Base-by-base conservation (phyloP, 2,888 invertebrate genomes). In the Diaprepes abbreviatus region DNA sequence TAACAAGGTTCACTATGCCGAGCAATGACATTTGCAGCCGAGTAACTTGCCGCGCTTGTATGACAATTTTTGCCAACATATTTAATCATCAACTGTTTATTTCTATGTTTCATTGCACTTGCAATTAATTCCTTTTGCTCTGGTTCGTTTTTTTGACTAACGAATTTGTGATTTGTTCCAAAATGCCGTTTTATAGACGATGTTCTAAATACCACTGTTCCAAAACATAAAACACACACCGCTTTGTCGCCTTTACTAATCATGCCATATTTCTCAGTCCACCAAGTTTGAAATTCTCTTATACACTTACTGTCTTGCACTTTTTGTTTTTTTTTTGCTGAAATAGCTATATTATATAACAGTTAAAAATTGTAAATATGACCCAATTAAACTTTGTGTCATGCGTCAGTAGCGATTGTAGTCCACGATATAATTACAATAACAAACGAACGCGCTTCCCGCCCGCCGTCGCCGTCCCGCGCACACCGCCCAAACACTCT, bases 211-310 rank as follows among this genome's bases (percentile, higher is more conserved):
- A 73, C 73, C 60, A 73, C 74, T 71, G 72, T 69, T 65, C 66
- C 65, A 67, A 74, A 73, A 75, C 75, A 77, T 75, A 76, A 77
- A 78, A 78, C 75, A 73, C 75, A 76, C 73, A 78, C 74, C 58
- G 75, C 75, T 74, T 78, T 77, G 72, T 77, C 76, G 75, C 74
- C 76, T n/a, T n/a, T n/a, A n/a, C n/a, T n/a, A n/a, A n/a, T n/a
- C n/a, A n/a, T n/a, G n/a, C n/a, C n/a, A n/a, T n/a, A n/a, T n/a
- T n/a, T n/a, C n/a, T n/a, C n/a, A n/a, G n/a, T n/a, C n/a, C n/a
- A n/a, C n/a, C n/a, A 76, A 77, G 71, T 76, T 73, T 76, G 75
- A 74, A 78, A 76, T 75, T 77, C 74, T 76, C 24, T 54, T n/a
- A 14, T 48, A 16, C 60, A 28, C 48, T 1, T 38, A 36, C 36